Evolutionary conservation across 2,888 invertebrate species (phyloP).

Genomic region (Andrena dorsata): DNA sequence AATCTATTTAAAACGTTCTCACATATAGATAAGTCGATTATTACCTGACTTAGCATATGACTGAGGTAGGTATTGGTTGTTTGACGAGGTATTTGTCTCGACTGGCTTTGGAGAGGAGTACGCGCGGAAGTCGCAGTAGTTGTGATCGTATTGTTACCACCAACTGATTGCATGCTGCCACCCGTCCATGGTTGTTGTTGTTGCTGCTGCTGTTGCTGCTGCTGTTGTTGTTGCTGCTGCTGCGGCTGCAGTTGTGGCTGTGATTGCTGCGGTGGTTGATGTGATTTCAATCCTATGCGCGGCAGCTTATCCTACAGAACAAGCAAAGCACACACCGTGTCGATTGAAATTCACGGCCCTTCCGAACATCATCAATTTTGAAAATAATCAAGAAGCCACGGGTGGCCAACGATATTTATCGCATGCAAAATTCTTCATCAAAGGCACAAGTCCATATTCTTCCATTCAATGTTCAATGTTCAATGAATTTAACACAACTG

Average conservation of each 20-base stretch:
- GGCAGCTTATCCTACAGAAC: slow-evolving; percentile 87
- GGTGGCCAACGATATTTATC: too few relatives aligned
- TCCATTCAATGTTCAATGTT: too few relatives aligned
- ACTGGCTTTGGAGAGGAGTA: slow-evolving; percentile 82
- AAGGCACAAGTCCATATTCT: too few relatives aligned
- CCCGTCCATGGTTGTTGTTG: slow-evolving; percentile 78
- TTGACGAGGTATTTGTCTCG: slow-evolving; percentile 84
- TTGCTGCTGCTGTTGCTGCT: slow-evolving; percentile 74
- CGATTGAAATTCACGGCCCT: neutral
- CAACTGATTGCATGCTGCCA: slow-evolving; percentile 79
- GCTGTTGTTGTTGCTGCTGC: slow-evolving; percentile 73
- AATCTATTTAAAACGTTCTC: too few relatives aligned
- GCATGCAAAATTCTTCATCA: too few relatives aligned
- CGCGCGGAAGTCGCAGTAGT: slow-evolving; percentile 81
- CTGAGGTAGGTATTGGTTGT: slow-evolving; percentile 84
- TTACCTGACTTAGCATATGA: slow-evolving; percentile 83
- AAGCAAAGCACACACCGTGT: neutral
- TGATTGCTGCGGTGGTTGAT: slow-evolving; percentile 82
- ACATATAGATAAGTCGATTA: slow-evolving; percentile 21
- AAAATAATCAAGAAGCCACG: too few relatives aligned
- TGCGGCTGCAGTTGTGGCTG: slow-evolving; percentile 85
- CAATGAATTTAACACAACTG: too few relatives aligned
- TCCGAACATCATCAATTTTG: neutral
- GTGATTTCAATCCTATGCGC: slow-evolving; percentile 85
- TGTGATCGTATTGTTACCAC: slow-evolving; percentile 79